A percentile compares a stretch with the other conserved stretches of the same genome.
These are phyloP conservation scores for Pelvicachromis taeniatus DNA, from an alignment of 2,113 vertebrate species.

Conservation along the genomic window DNA sequence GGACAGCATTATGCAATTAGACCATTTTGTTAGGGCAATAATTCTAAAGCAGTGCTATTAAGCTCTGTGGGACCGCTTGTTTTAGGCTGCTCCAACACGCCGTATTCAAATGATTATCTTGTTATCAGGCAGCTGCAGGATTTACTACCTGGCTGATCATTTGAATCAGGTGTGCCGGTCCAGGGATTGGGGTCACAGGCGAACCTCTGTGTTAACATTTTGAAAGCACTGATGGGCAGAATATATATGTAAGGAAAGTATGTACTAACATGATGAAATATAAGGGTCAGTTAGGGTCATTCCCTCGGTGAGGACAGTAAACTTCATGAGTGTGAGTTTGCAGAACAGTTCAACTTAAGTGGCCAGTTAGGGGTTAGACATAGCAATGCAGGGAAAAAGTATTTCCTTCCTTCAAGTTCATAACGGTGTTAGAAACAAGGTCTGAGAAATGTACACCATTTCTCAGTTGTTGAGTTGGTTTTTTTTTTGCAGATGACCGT, in stretches of 20 bases:
- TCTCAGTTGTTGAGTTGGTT: too few relatives aligned
- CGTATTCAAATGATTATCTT: background rate
- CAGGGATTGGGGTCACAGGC: background rate
- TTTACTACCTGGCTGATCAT: background rate
- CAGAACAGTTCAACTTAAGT: background rate
- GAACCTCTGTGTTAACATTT: background rate
- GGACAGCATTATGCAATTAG: background rate
- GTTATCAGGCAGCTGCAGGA: background rate
- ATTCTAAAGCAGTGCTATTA: background rate
- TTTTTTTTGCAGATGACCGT: background rate
- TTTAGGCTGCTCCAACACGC: background rate
- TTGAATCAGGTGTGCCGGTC: background rate
- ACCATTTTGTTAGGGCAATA: background rate
- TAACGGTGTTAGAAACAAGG: background rate
- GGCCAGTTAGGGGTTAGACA: background rate
- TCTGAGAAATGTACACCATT: background rate
- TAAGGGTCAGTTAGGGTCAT: background rate
- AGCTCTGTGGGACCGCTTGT: background rate
- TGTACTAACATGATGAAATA: background rate
- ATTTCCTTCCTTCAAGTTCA: background rate
- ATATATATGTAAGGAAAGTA: background rate
- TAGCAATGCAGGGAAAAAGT: background rate
- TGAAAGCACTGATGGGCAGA: background rate
- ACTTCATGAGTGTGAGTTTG: background rate
- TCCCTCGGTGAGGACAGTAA: background rate